Base-by-base conservation (phyloP, 1,140 invertebrate genomes). In the Spodoptera frugiperda region DNA sequence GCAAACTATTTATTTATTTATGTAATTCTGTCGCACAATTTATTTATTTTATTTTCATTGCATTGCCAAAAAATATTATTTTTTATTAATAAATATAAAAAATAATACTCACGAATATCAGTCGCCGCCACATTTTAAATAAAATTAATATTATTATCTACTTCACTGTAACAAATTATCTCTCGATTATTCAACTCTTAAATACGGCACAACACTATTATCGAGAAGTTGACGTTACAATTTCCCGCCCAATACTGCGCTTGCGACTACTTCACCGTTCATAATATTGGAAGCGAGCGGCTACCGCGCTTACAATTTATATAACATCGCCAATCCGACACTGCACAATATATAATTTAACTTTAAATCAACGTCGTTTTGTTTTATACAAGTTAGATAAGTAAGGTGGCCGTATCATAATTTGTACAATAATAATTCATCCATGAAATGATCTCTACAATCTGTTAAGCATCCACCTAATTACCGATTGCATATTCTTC, bases 381-480 rank as follows among this genome's bases (percentile, higher is more conserved):
- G 78, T 89, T 88, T 87, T 85, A 83, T 67, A 82, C 70, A 63
- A 82, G 87, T 91, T 91, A 89, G 88, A 87, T 91, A 91, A 90
- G 78, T 63, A 83, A 85, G 79, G 78, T 79, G 77, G 77, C 81
- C 71, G 61, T 77, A 77, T 86, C 82, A 85, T 84, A 84, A 85
- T 86, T 86, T 87, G 61, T 76, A 63, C 44, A 85, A 82, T 79
- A 85, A 82, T 79, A 63, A 84, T 77, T 80, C 78, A 82, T 82
- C 84, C 88, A 78, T 89, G 82, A 89, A 88, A 88, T 87, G 78
- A 80, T 80, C 65, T 63, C 71, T 74, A 70, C 53, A 53, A 55
- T 78, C 79, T 74, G 67, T 77, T 74, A 63, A 70, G 55, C 53
- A 33, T 30, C 33, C 33, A 10, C 6, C 17, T 75, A 78, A 76